Percentiles rank a stretch among this genome's conserved stretches.
phyloP scores from a whole-genome alignment of 1,140 invertebrate species.

The Heliothis virescens region DNA sequence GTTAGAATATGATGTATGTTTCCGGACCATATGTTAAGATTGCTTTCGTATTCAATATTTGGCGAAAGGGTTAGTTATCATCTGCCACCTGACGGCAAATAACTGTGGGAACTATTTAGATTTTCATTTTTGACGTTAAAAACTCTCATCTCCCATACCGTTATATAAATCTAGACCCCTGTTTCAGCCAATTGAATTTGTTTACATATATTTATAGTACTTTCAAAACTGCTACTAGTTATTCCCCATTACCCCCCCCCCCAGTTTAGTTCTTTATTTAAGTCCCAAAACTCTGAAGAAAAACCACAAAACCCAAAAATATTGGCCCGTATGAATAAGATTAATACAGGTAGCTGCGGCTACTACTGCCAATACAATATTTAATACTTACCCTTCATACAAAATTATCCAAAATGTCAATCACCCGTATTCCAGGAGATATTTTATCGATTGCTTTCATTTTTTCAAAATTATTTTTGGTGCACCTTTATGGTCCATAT shows the following conservation, averaged over 20 bases:
- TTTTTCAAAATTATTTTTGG: conserved; percentile 63
- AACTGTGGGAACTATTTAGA: conserved; percentile 21
- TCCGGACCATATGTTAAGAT: conserved; percentile 21
- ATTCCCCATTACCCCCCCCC: no score
- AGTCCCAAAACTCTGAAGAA: not conserved
- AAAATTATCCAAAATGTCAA: conserved; percentile 9
- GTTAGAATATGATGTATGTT: not conserved
- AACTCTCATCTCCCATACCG: no score
- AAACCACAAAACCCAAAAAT: conserved; percentile 25
- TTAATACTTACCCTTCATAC: not conserved
- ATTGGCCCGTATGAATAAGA: conserved; percentile 32
- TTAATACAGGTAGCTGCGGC: conserved; percentile 44
- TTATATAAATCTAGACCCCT: no score
- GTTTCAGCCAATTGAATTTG: no score
- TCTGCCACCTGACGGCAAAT: conserved; percentile 20
- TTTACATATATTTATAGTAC: no score
- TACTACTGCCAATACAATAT: conserved; percentile 9
- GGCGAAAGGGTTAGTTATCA: conserved; percentile 28
- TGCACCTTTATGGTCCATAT: not conserved
- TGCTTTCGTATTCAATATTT: conserved; percentile 27
- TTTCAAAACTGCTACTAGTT: no score
- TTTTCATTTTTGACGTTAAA: not conserved
- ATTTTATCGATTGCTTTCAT: conserved; percentile 49
- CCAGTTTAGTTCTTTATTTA: not conserved
- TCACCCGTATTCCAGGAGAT: conserved; percentile 8